Conservation (phyloP, 2,113 vertebrate species). For the Gavialis gangeticus region DNA sequence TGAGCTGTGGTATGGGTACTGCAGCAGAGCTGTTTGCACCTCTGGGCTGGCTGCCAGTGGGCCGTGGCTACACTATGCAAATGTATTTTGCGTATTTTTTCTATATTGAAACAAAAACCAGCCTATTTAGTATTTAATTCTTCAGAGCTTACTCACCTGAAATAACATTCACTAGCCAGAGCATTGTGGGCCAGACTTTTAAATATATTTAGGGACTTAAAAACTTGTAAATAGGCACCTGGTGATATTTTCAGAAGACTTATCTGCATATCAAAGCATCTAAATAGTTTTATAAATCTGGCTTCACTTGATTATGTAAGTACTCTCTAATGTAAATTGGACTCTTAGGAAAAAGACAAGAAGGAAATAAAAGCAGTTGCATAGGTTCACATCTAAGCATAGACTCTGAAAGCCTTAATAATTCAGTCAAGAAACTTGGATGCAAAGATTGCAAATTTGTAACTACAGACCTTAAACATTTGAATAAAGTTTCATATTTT, state of each 20-base stretch:
- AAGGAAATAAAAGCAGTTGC: not conserved
- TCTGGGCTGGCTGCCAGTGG: too few relatives aligned
- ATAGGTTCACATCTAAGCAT: not conserved
- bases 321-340: too few relatives aligned
- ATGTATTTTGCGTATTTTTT: not conserved
- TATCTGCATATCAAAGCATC: not conserved
- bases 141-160: not conserved
- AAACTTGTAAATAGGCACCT: not conserved
- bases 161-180: not conserved
- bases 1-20: too few relatives aligned
- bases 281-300: not conserved
- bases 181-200: not conserved
- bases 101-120: not conserved
- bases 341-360: not conserved
- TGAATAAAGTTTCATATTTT: not conserved
- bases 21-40: too few relatives aligned
- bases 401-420: not conserved
- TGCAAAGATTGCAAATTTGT: not conserved
- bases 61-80: too few relatives aligned
- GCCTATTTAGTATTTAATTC: not conserved
- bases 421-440: not conserved
- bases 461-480: not conserved
- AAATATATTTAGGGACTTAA: not conserved
- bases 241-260: not conserved
- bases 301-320: not conserved